Percentiles rank a stretch among this genome's conserved stretches.
Conservation (phyloP, 2,113 vertebrate genomes). For the Lamprologus ornatipinnis region DNA sequence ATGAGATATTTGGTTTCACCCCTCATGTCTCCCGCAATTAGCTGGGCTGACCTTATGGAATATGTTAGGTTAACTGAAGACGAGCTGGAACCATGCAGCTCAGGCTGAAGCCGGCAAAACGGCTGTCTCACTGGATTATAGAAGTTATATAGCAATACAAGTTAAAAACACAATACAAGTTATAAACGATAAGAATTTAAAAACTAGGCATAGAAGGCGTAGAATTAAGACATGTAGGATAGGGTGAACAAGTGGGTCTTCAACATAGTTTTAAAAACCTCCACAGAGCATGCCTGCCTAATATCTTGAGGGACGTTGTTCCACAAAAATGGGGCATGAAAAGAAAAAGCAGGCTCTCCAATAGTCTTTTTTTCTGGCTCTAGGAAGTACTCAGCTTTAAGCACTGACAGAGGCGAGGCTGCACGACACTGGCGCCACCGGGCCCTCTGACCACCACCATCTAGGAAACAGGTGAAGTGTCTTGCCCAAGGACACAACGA, state of each 20-base stretch:
- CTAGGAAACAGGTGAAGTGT: background rate
- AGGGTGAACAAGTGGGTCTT: background rate
- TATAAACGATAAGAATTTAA: background rate
- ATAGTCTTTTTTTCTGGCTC: background rate
- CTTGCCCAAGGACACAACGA: background rate
- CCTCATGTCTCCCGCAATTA: background rate
- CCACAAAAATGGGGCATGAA: background rate
- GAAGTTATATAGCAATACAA: background rate
- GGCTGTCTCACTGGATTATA: background rate
- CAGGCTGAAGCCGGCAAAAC: background rate
- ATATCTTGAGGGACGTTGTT: background rate
- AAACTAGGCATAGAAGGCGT: background rate
- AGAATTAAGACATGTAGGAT: background rate
- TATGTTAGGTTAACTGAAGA: background rate
- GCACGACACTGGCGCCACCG: fast-evolving
- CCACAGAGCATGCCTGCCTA: background rate
- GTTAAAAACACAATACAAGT: background rate
- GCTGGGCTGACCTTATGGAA: background rate
- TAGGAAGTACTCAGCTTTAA: background rate
- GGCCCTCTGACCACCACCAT: background rate
- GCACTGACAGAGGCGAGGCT: background rate
- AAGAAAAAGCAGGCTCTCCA: background rate
- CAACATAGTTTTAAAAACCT: background rate
- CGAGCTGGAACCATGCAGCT: background rate
- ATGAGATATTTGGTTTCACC: background rate